Base-by-base conservation (phyloP, 2,797 vertebrate species). In the Poeciliopsis paucimaculata region DNA sequence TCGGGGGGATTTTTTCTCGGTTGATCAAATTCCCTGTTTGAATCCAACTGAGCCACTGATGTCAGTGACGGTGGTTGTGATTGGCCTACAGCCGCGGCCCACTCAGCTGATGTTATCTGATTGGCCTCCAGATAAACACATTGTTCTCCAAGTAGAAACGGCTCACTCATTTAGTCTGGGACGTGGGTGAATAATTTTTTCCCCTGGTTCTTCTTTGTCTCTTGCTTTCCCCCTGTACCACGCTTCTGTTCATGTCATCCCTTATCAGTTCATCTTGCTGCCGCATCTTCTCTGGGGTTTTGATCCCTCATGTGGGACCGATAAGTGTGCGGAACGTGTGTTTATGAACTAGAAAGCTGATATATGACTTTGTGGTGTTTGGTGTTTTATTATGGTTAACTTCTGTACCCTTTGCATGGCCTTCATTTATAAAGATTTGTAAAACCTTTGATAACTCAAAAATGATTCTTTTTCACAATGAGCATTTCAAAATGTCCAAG, bases 301-400 rank as follows among this genome's bases (percentile, higher is more conserved):
- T 95, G 91, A 96, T 95, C 93, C 88, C 83, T 84, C 82, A 83
- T 86, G 88, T 88, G 89, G 90, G 78, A 85, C 83, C 89, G 92
- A 95, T 94, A 95, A 93, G 85, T 72, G 55, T 47, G 34, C 49
- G 78, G 73, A 26, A 64, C 57, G 77, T 77, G 73, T 73, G 45
- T 77, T 70, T 82, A 57, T 82, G 71, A 49, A 46, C 84, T 68
- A 46, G 66, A 62, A 76, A 39, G 26, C 55, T 79, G 47, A 34
- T 45, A 73, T 45, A 70, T 45, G 75, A 43, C 79, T 80, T 80
- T 71, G 70, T 78, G 83, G 82, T 78, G 87, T n/a, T 55, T 87
- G 81, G 87, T 88, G 86, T 78, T 75, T 43, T 80, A 66, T 75
- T 31, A 23, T 76, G 68, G 75, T 88, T 82, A 84, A 76, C 78